Evolutionary conservation across 2,888 invertebrate genomes (phyloP).

Genomic region (Hermodice carunculata): DNA sequence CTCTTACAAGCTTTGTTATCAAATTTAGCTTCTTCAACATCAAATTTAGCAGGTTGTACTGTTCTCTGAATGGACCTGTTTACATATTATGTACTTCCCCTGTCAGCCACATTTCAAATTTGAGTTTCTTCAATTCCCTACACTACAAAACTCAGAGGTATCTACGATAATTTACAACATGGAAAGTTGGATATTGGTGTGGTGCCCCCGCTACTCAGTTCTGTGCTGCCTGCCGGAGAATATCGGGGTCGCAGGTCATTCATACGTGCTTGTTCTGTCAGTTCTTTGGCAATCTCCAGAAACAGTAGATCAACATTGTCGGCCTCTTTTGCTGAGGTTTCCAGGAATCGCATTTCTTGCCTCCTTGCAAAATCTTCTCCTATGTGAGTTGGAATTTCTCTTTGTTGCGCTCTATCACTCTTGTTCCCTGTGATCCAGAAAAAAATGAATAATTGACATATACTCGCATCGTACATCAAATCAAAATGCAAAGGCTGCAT

Average conservation of each 20-base stretch:
- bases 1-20: too few relatives aligned
- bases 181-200: conserved; percentile 29
- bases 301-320: conserved; percentile 97
- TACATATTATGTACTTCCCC: too few relatives aligned
- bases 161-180: conserved; percentile 26
- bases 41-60: too few relatives aligned
- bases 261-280: conserved; percentile 59
- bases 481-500: too few relatives aligned
- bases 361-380: conserved; percentile 95
- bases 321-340: conserved; percentile 97
- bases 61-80: too few relatives aligned
- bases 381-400: conserved; percentile 94
- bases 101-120: too few relatives aligned
- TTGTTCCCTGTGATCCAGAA: conserved; percentile 98
- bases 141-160: too few relatives aligned
- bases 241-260: conserved; percentile 29
- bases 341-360: conserved; percentile 93
- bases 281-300: conserved; percentile 93
- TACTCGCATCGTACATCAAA: too few relatives aligned
- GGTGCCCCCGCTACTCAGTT: conserved; percentile 24
- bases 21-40: too few relatives aligned
- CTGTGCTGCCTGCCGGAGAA: conserved; percentile 24
- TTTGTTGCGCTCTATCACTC: conserved; percentile 91
- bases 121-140: too few relatives aligned
- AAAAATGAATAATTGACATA: too few relatives aligned